Conservation (phyloP, 1,140 invertebrate species). For the Drosophila varians region DNA sequence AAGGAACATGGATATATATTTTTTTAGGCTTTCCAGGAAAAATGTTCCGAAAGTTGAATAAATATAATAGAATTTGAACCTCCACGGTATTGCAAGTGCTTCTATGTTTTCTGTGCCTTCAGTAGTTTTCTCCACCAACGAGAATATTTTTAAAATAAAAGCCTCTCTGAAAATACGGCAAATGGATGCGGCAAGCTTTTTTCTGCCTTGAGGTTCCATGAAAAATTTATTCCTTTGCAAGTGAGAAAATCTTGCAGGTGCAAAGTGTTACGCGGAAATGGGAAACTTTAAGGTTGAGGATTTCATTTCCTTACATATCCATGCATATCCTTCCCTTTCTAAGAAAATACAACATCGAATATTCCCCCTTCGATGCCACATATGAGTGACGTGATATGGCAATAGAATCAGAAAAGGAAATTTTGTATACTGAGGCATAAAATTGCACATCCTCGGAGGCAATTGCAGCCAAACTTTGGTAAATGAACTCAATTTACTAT, state of each 20-base stretch:
- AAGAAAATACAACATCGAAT: background rate
- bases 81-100: background rate
- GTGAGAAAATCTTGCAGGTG: background rate
- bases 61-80: background rate
- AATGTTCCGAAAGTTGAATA: background rate
- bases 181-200: constrained; percentile 11
- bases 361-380: background rate
- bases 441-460: background rate
- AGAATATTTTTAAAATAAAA: background rate
- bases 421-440: background rate
- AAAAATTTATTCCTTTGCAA: constrained; percentile 51
- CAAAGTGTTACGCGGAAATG: background rate
- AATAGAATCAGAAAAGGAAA: background rate
- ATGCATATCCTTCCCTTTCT: background rate
- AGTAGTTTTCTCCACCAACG: background rate
- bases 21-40: no score
- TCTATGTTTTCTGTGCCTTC: background rate
- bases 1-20: background rate
- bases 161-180: constrained; percentile 7
- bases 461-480: background rate
- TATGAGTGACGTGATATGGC: background rate
- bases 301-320: background rate
- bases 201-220: constrained; percentile 24
- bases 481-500: background rate
- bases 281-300: background rate